Evolutionary conservation across 2,797 vertebrate genomes (phyloP), one percentile per base, ranked within the genome.

Genomic region (Urocyon cinereoargenteus): DNA sequence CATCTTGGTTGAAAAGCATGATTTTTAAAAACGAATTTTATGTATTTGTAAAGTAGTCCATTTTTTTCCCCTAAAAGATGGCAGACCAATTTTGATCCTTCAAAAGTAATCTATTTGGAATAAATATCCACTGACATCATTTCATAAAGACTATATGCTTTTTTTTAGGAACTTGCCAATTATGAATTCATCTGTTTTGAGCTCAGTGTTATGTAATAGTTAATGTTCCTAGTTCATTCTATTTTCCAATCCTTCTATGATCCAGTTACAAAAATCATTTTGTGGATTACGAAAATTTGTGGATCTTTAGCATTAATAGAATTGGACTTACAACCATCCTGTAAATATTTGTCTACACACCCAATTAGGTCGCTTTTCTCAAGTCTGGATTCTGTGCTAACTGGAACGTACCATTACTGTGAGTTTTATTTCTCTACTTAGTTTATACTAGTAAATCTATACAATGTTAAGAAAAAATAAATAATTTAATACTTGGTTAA

Each of bases 11-110:
- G 94, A 97, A 96, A 97, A 98, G 98, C 98, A 98, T 98, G 98
- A 88, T 70, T 68, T 96, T 92, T 98, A 61, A 70, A 70, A 70
- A 26, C 97, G 96, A 98, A 51, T 97, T 98, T 98, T 97, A 97
- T 98, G 97, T 97, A 97, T 98, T 98, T 98, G 98, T 98, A 98
- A 98, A 97, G 93, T 98, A 98, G 95, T 97, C 86, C 97, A 97
- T 95, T 93, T 94, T 92, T 92, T 84, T 91, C 51, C 87, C 22
- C 36, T 72, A 86, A 96, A 97, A 94, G 95, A 98, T 64, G 13
- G 70, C 55, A 94, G 96, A 98, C 96, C 97, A 79, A 68, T 97
- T 98, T 98, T 97, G 97, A 98, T 83, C 83, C 98, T 97, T 96
- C 95, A 98, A 96, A 97, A 98, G 98, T 98, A 98, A 98, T 98